These are phyloP conservation scores for Poeciliopsis turneri DNA, from an alignment of 2,797 vertebrate genomes.

Conservation along the genomic window DNA sequence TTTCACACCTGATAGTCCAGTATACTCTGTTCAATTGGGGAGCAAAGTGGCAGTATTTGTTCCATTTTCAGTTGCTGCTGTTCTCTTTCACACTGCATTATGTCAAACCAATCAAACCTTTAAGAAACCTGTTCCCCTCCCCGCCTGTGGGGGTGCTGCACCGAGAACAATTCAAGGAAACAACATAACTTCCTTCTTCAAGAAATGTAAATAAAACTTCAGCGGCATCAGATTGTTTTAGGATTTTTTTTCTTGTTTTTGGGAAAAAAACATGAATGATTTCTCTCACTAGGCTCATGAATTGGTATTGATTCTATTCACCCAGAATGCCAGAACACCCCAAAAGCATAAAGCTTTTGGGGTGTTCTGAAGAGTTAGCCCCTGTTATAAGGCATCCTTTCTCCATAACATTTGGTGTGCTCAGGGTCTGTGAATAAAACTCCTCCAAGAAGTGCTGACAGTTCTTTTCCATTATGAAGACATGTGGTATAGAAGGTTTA, in stretches of 20 bases:
- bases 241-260: too few species aligned
- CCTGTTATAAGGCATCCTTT: background rate
- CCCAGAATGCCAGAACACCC: too few species aligned
- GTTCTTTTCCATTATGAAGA: conserved; percentile 40
- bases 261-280: too few species aligned
- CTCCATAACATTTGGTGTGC: background rate
- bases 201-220: background rate
- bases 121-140: background rate
- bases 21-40: background rate
- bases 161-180: background rate
- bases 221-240: background rate
- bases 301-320: too few species aligned
- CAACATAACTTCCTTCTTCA: background rate
- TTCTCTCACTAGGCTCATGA: too few species aligned
- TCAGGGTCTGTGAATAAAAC: background rate
- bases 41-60: background rate
- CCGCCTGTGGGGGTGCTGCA: background rate
- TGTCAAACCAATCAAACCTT: background rate
- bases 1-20: background rate
- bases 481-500: background rate
- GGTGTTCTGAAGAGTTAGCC: background rate
- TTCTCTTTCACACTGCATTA: background rate
- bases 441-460: conserved; percentile 28
- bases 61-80: background rate
- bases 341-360: too few species aligned